Percentiles rank a stretch among this genome's conserved stretches.
phyloP scores from a whole-genome alignment of 2,797 vertebrate genomes.

The Melopsittacus undulatus region DNA sequence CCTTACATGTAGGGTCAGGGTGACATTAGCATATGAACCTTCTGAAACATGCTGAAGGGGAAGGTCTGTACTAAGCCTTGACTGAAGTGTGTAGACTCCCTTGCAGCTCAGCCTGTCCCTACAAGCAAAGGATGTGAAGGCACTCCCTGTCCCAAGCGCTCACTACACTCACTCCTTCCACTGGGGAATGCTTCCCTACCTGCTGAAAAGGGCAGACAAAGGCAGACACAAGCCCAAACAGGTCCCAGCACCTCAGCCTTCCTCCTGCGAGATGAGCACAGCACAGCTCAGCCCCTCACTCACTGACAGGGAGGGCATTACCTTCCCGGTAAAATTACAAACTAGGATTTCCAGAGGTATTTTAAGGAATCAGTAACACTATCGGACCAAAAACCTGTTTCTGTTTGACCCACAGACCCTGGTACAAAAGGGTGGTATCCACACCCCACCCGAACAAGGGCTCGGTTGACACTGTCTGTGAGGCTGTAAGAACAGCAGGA shows the following conservation, averaged over 20 bases:
- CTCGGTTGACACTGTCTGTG: not conserved
- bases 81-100: not conserved
- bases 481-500: not conserved
- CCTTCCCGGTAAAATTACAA: not conserved
- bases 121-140: rapidly evolving
- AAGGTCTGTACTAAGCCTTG: not conserved
- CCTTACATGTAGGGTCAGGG: not conserved
- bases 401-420: not conserved
- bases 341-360: not conserved
- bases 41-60: not conserved
- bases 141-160: not conserved
- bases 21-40: not conserved
- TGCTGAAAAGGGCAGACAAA: not conserved
- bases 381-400: rapidly evolving
- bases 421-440: not conserved
- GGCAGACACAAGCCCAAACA: not conserved
- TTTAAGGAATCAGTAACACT: not conserved
- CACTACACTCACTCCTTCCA: not conserved
- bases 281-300: not conserved
- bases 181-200: not conserved
- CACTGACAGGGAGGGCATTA: not conserved
- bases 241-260: not conserved
- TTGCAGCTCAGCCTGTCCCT: not conserved
- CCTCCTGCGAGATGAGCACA: not conserved
- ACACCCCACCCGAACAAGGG: not conserved